Evolutionary conservation across 2,888 invertebrate genomes (phyloP).

Genomic region (Julus scanicus): DNA sequence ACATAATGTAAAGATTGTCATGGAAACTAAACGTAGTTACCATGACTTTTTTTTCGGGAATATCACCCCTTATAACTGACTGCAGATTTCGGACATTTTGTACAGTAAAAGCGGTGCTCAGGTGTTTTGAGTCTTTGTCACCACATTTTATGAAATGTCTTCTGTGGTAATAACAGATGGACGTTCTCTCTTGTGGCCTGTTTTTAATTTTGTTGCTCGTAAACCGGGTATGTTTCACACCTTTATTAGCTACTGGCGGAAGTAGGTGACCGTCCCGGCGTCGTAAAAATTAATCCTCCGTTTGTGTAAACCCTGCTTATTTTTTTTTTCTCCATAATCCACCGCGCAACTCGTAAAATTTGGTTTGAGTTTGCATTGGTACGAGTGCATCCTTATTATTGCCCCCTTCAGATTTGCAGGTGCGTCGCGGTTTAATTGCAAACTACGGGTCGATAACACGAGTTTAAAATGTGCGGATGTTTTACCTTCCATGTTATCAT

Average conservation of each 20-base stretch:
- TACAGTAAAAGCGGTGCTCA: background rate
- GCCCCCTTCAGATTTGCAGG: constrained; percentile 1
- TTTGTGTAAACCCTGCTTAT: background rate
- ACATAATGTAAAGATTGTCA: background rate
- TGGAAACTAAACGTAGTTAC: background rate
- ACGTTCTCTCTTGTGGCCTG: background rate
- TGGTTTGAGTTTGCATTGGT: background rate
- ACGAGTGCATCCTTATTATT: background rate
- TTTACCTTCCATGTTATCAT: background rate
- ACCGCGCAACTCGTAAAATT: background rate
- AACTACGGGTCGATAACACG: background rate
- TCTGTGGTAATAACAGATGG: background rate
- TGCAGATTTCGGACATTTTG: background rate
- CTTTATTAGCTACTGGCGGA: constrained; percentile 3
- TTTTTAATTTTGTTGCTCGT: background rate
- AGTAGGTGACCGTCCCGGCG: background rate
- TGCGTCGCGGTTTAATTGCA: background rate
- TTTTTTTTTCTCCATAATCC: background rate
- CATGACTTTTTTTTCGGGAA: background rate
- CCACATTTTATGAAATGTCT: background rate
- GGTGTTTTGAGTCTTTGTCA: background rate
- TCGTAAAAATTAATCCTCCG: constrained; percentile 10
- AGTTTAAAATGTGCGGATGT: background rate
- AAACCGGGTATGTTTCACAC: background rate
- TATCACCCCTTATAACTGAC: background rate